Evolutionary conservation across 2,888 invertebrate species (phyloP).

Genomic region (Tubiluchus corallicola): DNA sequence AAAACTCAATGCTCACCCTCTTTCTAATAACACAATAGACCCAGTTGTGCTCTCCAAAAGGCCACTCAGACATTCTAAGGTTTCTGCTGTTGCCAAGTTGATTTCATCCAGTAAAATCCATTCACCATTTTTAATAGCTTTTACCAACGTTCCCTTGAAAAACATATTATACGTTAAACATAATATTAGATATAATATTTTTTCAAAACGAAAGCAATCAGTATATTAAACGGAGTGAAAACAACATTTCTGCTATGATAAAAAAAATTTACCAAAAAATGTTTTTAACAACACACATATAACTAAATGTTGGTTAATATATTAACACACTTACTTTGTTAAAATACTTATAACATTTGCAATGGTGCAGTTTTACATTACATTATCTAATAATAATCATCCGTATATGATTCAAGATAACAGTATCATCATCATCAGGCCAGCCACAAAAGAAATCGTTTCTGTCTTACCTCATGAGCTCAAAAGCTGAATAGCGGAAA

Average conservation of each 20-base stretch:
- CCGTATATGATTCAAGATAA: too few relatives aligned
- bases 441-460: too few relatives aligned
- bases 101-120: slow-evolving; percentile 98
- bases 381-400: too few relatives aligned
- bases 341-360: too few relatives aligned
- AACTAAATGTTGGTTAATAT: too few relatives aligned
- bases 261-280: too few relatives aligned
- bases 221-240: neutral
- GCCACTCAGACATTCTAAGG: slow-evolving; percentile 78
- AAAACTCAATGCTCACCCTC: slow-evolving; percentile 37
- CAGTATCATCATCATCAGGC: too few relatives aligned
- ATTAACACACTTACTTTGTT: too few relatives aligned
- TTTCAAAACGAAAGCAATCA: neutral
- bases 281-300: too few relatives aligned
- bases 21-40: slow-evolving; percentile 62
- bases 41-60: slow-evolving; percentile 63
- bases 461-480: too few relatives aligned
- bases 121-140: slow-evolving; percentile 64
- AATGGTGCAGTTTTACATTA: too few relatives aligned
- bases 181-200: neutral
- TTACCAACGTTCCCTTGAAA: slow-evolving; percentile 55
- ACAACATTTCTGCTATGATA: slow-evolving; percentile 1
- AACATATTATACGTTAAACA: slow-evolving; percentile 2
- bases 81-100: slow-evolving; percentile 89
- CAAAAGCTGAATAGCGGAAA: too few relatives aligned